Evolutionary conservation across 1,140 invertebrate species (phyloP), one percentile per base, ranked within the genome.

Genomic region (Papilio dardanus): DNA sequence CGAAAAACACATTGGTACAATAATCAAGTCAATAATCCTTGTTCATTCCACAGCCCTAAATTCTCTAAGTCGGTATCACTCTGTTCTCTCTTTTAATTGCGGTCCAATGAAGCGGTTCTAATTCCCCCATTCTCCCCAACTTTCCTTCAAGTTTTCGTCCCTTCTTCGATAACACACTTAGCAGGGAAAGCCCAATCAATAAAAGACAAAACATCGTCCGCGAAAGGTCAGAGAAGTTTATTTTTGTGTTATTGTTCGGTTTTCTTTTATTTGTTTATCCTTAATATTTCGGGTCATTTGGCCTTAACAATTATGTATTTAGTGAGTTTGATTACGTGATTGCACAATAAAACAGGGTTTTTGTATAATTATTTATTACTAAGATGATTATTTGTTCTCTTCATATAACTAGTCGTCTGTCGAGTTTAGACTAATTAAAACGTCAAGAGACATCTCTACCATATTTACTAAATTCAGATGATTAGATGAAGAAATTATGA

Each of bases 81-180:
- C 80, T 76, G 35, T 58, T 21, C 35, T 74, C 79, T 83, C 85
- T 88, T 87, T 89, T 90, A 90, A 90, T 90, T 89, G 88, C 84
- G 82, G 79, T 81, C 83, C 87, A 84, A 90, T 90, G 88, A 88
- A 90, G 83, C 87, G 81, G 65, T 77, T 42, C 83, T 89, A 88
- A 89, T 89, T 83, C 84, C 85, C 80, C 75, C 74, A 28, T 76
- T 68, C 54, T 71, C 68, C 79, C 73, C 62, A 77, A 79, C 78
- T 79, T 78, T 76, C 54, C 68, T 71, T 73, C 76, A 82, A 83
- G 75, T 82, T 82, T 71, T 77, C 74, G 80, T 79, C 80, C 80
- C 78, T 79, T 76, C 76, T 80, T 42, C 42, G 77, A 79, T 79
- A 85, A 86, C 85, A 78, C 79, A 77, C 74, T 82, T 84, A 82